Evolutionary conservation across 2,113 vertebrate species (phyloP), one percentile per base, ranked within the genome.

Genomic region (Odobenus rosmarus): DNA sequence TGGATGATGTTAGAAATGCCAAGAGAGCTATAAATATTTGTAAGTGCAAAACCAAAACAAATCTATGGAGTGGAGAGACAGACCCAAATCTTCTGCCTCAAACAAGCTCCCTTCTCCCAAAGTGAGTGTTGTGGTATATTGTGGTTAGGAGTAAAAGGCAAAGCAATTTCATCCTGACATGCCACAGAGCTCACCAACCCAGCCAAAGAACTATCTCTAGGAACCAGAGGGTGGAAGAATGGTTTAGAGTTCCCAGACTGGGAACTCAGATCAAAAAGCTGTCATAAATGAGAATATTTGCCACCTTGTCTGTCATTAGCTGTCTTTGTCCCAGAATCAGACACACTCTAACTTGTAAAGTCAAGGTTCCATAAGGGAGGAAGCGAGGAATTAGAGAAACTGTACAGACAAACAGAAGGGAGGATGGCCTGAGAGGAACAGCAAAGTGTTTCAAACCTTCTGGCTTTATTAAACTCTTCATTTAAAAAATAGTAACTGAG

Each of bases 41-140:
- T 72, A 83, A 93, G 81, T 55, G 18, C 49, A 93, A 97, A 96
- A 85, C 49, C 69, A 81, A 94, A 90, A 77, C 74, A 59, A 95
- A 92, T 79, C 49, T 21, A 93, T 26, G 76, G 49, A 72, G 46
- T 76, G 23, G 21, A 94, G 21, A 94, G 76, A 90, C 4, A 62
- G 82, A 80, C 53, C 86, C 36, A 87, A 28, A 51, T 39, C 67
- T 77, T 83, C 69, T 42, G 94, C 93, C 51, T 93, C 71, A 61
- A 77, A 84, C 80, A 53, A 72, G 76, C 53, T 46, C 64, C 49
- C 42, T 96, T 84, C 86, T 90, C 76, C 76, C 85, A 88, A 86
- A 92, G 33, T 53, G 74, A 74, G 33, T 72, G 49, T 18, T 90
- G 94, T 93, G 90, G 95, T 97, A 80, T 69, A 26, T 15, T 82